Percentiles rank a stretch among this genome's conserved stretches.
Evolutionary conservation across 2,113 vertebrate species (phyloP).

Genomic region (Chaetodon auriga): DNA sequence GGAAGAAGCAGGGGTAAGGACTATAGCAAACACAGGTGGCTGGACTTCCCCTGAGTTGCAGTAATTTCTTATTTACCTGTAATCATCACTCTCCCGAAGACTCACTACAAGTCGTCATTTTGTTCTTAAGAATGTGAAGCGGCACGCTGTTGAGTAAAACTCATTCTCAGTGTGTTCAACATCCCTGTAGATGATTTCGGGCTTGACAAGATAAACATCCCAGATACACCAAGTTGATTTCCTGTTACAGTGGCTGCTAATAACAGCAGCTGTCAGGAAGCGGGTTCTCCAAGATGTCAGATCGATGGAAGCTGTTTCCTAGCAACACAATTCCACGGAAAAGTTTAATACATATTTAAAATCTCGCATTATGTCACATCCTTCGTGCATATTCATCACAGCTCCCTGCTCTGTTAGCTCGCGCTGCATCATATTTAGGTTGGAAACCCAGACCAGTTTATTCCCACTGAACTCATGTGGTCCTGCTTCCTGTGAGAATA

Average conservation of each 20-base stretch:
- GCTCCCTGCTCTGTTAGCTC: not conserved
- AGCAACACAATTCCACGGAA: slow-evolving; percentile 42
- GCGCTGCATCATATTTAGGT: slow-evolving; percentile 20
- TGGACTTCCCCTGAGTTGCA: slow-evolving; percentile 27
- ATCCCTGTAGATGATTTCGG: slow-evolving; percentile 34
- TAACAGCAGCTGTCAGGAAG: slow-evolving; percentile 54
- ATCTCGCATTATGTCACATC: slow-evolving; percentile 30
- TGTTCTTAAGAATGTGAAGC: slow-evolving; percentile 40
- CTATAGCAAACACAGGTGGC: slow-evolving; percentile 63
- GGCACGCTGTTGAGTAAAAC: slow-evolving; percentile 37
- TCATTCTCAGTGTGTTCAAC: slow-evolving; percentile 13
- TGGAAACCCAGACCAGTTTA: slow-evolving; percentile 27
- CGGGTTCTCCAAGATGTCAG: slow-evolving; percentile 33
- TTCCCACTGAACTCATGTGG: slow-evolving; percentile 48
- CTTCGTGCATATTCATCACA: slow-evolving; percentile 47
- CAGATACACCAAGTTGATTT: slow-evolving; percentile 53
- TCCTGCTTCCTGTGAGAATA: slow-evolving; percentile 51
- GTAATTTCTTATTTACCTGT: slow-evolving; percentile 21
- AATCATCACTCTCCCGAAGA: not conserved
- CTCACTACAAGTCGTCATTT: slow-evolving; percentile 7
- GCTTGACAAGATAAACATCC: slow-evolving; percentile 59
- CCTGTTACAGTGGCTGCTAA: slow-evolving; percentile 41
- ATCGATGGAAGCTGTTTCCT: slow-evolving; percentile 54
- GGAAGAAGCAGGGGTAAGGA: slow-evolving; percentile 36
- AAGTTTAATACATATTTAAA: slow-evolving; percentile 54